phyloP scores from a whole-genome alignment of 1,140 invertebrate genomes.

The Rhopalosiphum maidis region DNA sequence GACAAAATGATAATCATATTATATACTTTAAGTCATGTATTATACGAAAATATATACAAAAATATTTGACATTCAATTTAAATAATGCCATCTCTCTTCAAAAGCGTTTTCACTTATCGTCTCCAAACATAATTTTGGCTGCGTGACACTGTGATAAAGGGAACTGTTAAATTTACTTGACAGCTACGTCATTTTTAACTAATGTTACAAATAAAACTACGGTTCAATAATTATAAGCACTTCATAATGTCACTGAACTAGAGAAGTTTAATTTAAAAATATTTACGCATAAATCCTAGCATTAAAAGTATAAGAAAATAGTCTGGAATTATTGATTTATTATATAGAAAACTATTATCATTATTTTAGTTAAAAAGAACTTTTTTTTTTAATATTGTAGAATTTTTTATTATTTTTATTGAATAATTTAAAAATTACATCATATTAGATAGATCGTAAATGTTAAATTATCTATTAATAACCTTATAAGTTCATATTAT shows the following conservation, averaged over 20 bases:
- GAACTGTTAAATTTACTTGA: slow-evolving; percentile 16
- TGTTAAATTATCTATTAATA: too few species aligned
- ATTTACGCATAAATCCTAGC: background rate
- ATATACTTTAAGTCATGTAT: background rate
- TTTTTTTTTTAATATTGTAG: background rate
- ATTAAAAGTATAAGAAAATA: background rate
- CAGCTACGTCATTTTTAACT: background rate
- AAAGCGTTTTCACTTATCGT: slow-evolving; percentile 3
- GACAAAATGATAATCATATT: background rate
- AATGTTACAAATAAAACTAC: slow-evolving; percentile 16
- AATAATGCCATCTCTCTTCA: background rate
- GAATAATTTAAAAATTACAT: too few species aligned
- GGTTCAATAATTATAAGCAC: background rate
- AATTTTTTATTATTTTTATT: too few species aligned
- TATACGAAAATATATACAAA: background rate
- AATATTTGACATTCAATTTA: slow-evolving; percentile 37
- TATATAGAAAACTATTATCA: background rate
- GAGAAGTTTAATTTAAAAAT: background rate
- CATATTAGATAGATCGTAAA: too few species aligned
- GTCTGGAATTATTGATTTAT: background rate
- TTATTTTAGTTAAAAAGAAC: background rate
- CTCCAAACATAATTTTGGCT: background rate
- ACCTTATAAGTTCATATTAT: too few species aligned
- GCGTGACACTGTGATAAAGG: slow-evolving; percentile 15
- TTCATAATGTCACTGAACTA: background rate